Evolutionary conservation across 2,113 vertebrate genomes (phyloP).

Genomic region (Cyanistes caeruleus): DNA sequence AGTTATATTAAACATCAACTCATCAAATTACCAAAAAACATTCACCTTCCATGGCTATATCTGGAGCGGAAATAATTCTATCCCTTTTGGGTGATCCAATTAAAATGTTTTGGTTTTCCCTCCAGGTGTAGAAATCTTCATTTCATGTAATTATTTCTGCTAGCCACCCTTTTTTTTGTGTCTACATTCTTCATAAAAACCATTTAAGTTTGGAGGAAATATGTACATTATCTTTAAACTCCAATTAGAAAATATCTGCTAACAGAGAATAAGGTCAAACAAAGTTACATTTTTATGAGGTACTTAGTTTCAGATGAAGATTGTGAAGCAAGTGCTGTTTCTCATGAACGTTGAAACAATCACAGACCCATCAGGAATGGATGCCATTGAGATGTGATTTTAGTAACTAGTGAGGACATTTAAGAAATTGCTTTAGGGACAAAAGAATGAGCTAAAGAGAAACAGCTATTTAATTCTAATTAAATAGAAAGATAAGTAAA

Average conservation of each 20-base stretch:
- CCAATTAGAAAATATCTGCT: not conserved
- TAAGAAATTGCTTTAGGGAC: not conserved
- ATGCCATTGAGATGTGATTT: not conserved
- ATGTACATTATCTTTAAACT: not conserved
- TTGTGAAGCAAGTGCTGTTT: not conserved
- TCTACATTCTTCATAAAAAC: not conserved
- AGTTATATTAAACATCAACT: not conserved
- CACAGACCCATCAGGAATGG: not conserved
- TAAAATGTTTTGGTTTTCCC: not conserved
- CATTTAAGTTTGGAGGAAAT: not conserved
- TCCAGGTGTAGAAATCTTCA: not conserved
- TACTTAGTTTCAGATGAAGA: not conserved
- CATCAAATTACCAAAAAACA: not conserved
- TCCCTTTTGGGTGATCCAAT: not conserved
- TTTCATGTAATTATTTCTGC: not conserved
- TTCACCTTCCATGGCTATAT: not conserved
- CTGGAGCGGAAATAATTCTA: not conserved
- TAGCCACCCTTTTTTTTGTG: not conserved
- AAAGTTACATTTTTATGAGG: not conserved
- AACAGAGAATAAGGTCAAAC: not conserved
- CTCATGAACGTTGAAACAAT: conserved; percentile 6
- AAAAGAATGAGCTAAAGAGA: not conserved
- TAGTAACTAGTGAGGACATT: not conserved
- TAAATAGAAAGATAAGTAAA: conserved; percentile 7
- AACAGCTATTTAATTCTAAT: not conserved